Evolutionary conservation across 2,888 invertebrate genomes (phyloP).

Genomic region (Tanytarsus gracilentus): DNA sequence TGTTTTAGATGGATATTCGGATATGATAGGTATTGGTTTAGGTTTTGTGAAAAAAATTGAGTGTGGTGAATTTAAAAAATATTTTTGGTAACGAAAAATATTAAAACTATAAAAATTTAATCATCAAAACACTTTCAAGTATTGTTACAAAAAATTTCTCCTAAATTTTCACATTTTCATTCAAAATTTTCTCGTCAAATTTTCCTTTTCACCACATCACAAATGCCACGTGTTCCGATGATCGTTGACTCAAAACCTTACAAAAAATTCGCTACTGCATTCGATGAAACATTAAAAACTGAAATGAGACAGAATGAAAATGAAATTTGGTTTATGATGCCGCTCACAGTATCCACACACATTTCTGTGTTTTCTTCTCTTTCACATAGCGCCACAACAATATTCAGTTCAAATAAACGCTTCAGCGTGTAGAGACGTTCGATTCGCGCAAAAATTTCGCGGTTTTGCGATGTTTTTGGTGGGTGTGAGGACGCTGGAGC

Average conservation of each 20-base stretch:
- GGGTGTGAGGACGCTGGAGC: not conserved
- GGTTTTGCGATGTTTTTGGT: not conserved
- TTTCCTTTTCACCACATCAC: too few species aligned
- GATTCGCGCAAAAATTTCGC: slow-evolving; percentile 11
- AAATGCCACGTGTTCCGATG: too few species aligned
- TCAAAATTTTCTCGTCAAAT: too few species aligned
- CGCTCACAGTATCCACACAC: not conserved
- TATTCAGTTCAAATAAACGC: slow-evolving; percentile 3
- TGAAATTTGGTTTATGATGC: slow-evolving; percentile 1
- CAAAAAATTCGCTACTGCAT: not conserved
- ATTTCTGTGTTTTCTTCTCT: not conserved
- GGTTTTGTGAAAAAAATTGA: too few species aligned
- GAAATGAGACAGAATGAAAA: not conserved
- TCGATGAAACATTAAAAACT: not conserved
- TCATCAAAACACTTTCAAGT: too few species aligned
- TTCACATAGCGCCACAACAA: not conserved
- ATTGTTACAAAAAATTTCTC: too few species aligned
- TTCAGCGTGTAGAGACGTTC: slow-evolving; percentile 15
- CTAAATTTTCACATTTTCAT: too few species aligned
- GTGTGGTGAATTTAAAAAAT: too few species aligned
- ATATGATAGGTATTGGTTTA: too few species aligned
- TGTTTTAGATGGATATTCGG: not conserved
- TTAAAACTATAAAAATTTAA: too few species aligned
- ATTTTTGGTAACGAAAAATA: too few species aligned
- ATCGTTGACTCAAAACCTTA: too few species aligned